Base-by-base conservation (phyloP, 2,113 vertebrate genomes). In the Gambusia holbrooki region DNA sequence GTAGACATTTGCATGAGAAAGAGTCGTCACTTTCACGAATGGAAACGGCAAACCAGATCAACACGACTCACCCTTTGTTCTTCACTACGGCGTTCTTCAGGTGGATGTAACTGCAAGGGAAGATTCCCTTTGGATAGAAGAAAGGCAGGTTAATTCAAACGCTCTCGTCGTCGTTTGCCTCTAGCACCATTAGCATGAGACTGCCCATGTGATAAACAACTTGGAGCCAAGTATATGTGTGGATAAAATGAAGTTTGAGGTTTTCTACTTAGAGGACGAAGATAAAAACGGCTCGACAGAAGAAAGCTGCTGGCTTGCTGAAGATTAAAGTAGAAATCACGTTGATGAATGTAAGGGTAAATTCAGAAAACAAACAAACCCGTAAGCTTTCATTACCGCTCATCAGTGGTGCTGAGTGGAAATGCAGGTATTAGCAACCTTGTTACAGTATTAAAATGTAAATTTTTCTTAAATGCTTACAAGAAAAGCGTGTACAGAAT, bases 81-180 rank as follows among this genome's bases (percentile, higher is more conserved):
- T 98, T 99, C 88, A 99, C 95, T 40, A 95, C 96, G 11, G 98
- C 97, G 90, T 96, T 98, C 95, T 99, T 99, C 94, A 99, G 92
- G 93, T 99, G 97, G 91, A 99, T 93, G 71, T 96, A 98, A 91
- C 93, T 96, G 86, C 95, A 95, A 81, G 98, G 98, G 92, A 99
- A 99, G 93, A 99, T 97, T 66, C 98, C 98, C 98, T 99, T 64
- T 84, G 51, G 69, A 19, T 10, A 60, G 45, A 75, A 65, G 40
- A 76, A 35, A 75, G 73, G 76, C 30, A 78, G 48, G 62, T 80
- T 73, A 73, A 78, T 82, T 66, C 84, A 28, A 74, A 42, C 1
- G 5, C 27, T 69, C 62, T 3, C 22, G 1, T n/a, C 58, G 62
- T 28, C 35, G 22, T 75, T 77, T 7, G 45, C 45, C 17, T 48